Evolutionary conservation across 2,113 vertebrate genomes (phyloP).

Genomic region (Marcusenius ussheri): DNA sequence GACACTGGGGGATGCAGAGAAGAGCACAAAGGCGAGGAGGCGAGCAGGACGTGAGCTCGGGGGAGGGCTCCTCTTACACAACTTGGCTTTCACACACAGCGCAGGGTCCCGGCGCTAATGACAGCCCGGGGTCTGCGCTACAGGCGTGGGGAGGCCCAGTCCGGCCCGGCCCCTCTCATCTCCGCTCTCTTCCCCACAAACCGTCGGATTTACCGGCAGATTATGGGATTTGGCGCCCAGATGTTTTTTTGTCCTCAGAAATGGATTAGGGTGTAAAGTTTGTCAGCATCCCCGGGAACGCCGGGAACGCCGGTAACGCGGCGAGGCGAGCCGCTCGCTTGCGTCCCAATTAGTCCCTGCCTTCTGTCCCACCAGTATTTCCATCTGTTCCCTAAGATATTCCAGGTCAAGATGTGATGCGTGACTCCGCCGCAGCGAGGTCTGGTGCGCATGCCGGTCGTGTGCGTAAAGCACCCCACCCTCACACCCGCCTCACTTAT

Average conservation of each 20-base stretch:
- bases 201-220: constrained; percentile 97
- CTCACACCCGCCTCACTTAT: not conserved
- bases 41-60: constrained; percentile 80
- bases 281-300: constrained; percentile 66
- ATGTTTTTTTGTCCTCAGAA: constrained; percentile 98
- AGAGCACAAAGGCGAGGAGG: constrained; percentile 69
- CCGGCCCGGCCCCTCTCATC: constrained; percentile 92
- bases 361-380: constrained; percentile 65
- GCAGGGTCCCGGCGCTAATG: constrained; percentile 82
- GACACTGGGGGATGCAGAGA: constrained; percentile 55
- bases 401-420: constrained; percentile 66
- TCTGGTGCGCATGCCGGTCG: not conserved
- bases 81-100: constrained; percentile 80
- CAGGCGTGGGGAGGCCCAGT: constrained; percentile 79
- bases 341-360: constrained; percentile 71
- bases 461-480: not conserved
- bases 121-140: constrained; percentile 57
- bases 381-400: constrained; percentile 81
- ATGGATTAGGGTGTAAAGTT: constrained; percentile 96
- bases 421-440: constrained; percentile 26
- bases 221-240: constrained; percentile 96
- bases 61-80: constrained; percentile 95
- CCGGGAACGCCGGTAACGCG: constrained; percentile 68
- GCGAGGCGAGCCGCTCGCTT: constrained; percentile 71
- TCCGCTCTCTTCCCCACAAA: constrained; percentile 96